Evolutionary conservation across 2,888 invertebrate genomes (phyloP).

Genomic region (Chymomyza fuscimana): DNA sequence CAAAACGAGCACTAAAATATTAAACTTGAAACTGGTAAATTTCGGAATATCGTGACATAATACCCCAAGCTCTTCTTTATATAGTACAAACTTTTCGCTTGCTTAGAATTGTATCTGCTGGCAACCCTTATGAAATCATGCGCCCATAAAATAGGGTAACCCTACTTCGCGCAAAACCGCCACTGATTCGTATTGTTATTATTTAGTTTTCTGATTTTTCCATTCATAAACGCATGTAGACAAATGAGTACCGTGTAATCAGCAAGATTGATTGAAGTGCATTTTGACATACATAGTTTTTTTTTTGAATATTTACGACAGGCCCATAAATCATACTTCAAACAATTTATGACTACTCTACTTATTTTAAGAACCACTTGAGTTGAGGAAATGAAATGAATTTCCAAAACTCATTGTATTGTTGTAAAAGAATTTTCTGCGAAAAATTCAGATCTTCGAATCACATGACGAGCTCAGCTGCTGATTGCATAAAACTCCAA

Average conservation of each 20-base stretch:
- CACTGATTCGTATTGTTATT: not conserved
- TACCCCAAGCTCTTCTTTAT: no score
- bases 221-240: conserved; percentile 26
- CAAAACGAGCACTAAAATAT: no score
- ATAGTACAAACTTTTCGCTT: no score
- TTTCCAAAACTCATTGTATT: not conserved
- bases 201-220: conserved; percentile 26
- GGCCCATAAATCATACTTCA: conserved; percentile 63
- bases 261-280: conserved; percentile 34
- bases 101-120: no score
- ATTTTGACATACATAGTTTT: conserved; percentile 40
- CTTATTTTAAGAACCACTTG: conserved; percentile 21
- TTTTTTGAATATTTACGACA: conserved; percentile 41
- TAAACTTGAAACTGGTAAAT: no score
- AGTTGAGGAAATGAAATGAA: not conserved
- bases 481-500: conserved; percentile 66
- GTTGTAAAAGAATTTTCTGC: not conserved
- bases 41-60: no score
- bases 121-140: no score
- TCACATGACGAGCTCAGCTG: conserved; percentile 56
- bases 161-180: not conserved
- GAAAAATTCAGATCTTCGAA: conserved; percentile 8
- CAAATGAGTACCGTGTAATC: conserved; percentile 46
- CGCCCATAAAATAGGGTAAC: no score
- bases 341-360: conserved; percentile 41